phyloP scores from a whole-genome alignment of 1,140 invertebrate genomes.

The Whitmania pigra region DNA sequence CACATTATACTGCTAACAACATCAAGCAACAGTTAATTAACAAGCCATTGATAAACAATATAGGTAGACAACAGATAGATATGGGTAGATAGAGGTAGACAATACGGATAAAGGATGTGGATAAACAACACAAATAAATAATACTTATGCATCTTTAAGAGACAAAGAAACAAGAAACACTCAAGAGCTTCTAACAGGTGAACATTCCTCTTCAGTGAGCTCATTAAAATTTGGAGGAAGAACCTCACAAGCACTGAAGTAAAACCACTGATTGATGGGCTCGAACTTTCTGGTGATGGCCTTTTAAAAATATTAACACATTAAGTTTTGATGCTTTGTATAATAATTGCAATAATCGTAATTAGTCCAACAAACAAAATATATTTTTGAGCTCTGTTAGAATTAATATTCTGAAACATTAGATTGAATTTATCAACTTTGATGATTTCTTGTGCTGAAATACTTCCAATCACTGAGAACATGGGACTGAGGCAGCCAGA shows the following conservation, averaged over 20 bases:
- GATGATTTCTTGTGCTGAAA: conserved; percentile 93
- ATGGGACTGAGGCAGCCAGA: conserved; percentile 79
- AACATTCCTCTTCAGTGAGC: conserved; percentile 3
- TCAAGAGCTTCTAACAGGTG: not conserved
- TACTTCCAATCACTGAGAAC: conserved; percentile 83
- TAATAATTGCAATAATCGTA: no score
- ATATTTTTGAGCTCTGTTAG: no score
- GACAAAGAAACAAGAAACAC: not conserved
- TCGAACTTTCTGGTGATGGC: conserved; percentile 93
- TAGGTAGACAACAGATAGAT: no score
- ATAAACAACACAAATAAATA: not conserved
- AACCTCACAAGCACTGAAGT: conserved; percentile 90
- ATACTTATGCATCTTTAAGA: not conserved
- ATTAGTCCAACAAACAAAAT: no score
- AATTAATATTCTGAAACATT: no score
- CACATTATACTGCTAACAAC: no score
- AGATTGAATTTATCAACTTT: conserved; percentile 48
- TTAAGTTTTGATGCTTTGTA: no score
- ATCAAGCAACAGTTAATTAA: no score
- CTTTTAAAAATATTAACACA: conserved; percentile 28
- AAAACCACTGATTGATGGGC: conserved; percentile 87
- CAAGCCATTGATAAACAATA: no score
- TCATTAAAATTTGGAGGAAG: conserved; percentile 49
- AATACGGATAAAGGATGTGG: no score
- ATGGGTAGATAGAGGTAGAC: no score